These are phyloP conservation scores for Thalassophryne amazonica DNA, from an alignment of 2,797 vertebrate species.

Conservation along the genomic window DNA sequence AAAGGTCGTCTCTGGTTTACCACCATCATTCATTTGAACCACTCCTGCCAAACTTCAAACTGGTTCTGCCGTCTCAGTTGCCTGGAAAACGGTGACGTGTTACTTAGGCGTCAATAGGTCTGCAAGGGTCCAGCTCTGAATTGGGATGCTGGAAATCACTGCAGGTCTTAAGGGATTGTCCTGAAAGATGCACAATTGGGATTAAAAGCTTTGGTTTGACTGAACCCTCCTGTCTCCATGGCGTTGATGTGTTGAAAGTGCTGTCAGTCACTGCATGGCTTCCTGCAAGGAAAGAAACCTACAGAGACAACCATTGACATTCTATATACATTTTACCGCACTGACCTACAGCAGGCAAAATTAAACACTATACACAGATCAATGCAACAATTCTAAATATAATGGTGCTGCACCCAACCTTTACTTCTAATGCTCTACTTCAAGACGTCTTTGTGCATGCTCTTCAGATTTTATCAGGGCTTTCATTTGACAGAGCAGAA, in stretches of 20 bases:
- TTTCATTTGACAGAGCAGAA: conserved; percentile 11
- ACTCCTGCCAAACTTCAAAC: too few species aligned
- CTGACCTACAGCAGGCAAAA: too few species aligned
- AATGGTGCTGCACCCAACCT: background rate
- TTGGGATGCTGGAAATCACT: conserved; percentile 66
- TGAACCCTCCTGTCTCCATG: conserved; percentile 51
- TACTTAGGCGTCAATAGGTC: conserved; percentile 50
- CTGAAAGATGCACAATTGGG: conserved; percentile 60
- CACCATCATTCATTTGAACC: too few species aligned
- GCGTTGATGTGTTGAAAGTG: conserved; percentile 57
- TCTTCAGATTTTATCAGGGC: conserved; percentile 8
- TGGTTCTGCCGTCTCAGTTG: too few species aligned
- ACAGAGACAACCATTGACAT: too few species aligned
- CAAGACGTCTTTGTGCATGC: background rate
- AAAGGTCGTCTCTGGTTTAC: too few species aligned
- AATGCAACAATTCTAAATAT: too few species aligned
- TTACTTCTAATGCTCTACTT: background rate
- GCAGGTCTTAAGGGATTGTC: conserved; percentile 61
- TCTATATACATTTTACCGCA: too few species aligned
- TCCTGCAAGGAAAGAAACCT: conserved; percentile 61
- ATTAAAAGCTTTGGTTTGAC: conserved; percentile 68
- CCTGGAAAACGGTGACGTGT: too few species aligned
- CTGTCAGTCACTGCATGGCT: conserved; percentile 42
- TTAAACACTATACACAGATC: too few species aligned
- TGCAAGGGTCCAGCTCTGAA: conserved; percentile 56